These are phyloP conservation scores for Dermolepida albohirtum DNA, from an alignment of 2,888 invertebrate genomes.

Conservation along the genomic window DNA sequence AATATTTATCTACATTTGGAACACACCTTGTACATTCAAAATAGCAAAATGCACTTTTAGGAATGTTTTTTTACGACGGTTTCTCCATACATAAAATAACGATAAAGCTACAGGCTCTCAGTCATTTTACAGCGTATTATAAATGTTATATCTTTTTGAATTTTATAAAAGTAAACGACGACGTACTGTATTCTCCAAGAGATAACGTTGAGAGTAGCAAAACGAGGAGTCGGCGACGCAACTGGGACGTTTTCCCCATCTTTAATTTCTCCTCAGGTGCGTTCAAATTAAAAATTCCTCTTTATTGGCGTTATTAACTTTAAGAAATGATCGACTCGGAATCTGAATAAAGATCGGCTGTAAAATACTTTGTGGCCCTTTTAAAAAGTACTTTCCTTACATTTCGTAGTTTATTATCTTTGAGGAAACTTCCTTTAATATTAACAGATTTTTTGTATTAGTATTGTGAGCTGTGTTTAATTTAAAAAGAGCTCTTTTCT, in stretches of 20 bases:
- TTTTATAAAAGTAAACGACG: not conserved
- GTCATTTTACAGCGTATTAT: constrained; percentile 29
- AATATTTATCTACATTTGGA: no score
- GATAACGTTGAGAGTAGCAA: not conserved
- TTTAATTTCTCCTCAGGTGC: constrained; percentile 7
- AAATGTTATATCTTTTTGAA: constrained; percentile 16
- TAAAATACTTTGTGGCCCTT: not conserved
- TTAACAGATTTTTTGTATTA: no score
- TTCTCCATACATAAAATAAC: constrained; percentile 19
- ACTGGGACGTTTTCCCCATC: not conserved
- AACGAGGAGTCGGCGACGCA: not conserved
- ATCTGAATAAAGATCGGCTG: constrained; percentile 6
- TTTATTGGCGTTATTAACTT: constrained; percentile 25
- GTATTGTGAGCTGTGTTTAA: no score
- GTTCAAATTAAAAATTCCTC: constrained; percentile 29
- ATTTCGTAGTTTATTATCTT: no score
- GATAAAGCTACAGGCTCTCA: constrained; percentile 29
- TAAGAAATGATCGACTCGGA: constrained; percentile 4
- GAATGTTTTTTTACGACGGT: constrained; percentile 10
- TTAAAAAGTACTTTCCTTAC: no score
- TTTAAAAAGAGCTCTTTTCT: no score
- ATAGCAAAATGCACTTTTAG: not conserved
- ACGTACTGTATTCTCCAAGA: no score
- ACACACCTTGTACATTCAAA: no score
- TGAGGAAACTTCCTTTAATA: no score